These are phyloP conservation scores for Orientallactaga bullata DNA, from an alignment of 2,113 vertebrate genomes.

Conservation along the genomic window DNA sequence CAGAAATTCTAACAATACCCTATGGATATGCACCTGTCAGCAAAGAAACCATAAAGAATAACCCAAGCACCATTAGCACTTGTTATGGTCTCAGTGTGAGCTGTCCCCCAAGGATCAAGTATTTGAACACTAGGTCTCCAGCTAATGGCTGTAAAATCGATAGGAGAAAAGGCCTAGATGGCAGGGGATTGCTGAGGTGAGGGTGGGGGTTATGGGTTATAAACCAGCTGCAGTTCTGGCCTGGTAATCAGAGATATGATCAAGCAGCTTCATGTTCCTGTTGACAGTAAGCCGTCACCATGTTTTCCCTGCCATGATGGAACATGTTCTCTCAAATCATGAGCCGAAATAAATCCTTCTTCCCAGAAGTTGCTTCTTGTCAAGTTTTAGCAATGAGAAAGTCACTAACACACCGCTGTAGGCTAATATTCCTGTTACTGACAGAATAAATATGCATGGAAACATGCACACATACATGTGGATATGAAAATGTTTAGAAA, in stretches of 20 bases:
- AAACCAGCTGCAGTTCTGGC: not conserved
- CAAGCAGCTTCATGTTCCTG: not conserved
- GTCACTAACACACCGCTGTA: not conserved
- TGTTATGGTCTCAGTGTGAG: not conserved
- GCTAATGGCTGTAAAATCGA: too few relatives aligned
- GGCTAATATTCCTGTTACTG: not conserved
- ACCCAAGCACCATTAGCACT: not conserved
- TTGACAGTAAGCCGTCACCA: not conserved
- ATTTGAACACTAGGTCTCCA: not conserved
- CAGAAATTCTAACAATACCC: not conserved
- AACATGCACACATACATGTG: not conserved
- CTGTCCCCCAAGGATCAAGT: not conserved
- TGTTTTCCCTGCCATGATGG: too few relatives aligned
- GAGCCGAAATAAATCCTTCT: too few relatives aligned
- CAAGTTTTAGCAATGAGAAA: not conserved
- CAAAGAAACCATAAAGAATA: not conserved
- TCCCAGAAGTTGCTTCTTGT: not conserved
- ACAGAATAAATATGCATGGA: not conserved
- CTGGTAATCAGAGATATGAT: not conserved
- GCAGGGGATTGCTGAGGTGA: too few relatives aligned
- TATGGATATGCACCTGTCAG: not conserved
- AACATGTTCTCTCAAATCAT: not conserved
- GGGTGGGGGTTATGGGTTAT: too few relatives aligned
- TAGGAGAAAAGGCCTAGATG: not conserved
- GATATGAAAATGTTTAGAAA: not conserved